phyloP scores from a whole-genome alignment of 2,113 vertebrate species.

The Cyrtonyx montezumae region DNA sequence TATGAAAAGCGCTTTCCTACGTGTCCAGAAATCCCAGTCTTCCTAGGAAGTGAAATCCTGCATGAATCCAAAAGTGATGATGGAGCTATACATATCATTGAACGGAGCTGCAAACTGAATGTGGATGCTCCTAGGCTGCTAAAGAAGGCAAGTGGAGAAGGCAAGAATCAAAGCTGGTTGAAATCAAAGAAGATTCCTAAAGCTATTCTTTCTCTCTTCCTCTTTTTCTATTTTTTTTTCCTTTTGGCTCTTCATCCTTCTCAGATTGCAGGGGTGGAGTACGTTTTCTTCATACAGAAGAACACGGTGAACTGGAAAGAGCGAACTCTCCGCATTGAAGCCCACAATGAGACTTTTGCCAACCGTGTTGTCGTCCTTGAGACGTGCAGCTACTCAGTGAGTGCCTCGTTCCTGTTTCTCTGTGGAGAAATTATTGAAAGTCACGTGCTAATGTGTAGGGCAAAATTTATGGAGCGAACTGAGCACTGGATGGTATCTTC shows the following conservation, averaged over 20 bases:
- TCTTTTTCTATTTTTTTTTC: background rate
- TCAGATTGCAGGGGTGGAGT: constrained; percentile 86
- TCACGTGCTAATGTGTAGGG: rapidly evolving
- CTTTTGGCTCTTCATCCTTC: background rate
- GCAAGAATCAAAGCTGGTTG: background rate
- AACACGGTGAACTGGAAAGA: constrained; percentile 85
- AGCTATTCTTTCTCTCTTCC: background rate
- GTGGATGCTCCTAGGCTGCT: constrained; percentile 86
- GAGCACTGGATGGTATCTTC: rapidly evolving
- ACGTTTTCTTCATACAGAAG: constrained; percentile 85
- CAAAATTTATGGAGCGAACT: background rate
- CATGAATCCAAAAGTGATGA: constrained; percentile 78
- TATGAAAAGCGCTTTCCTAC: constrained; percentile 87
- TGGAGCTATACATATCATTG: constrained; percentile 78
- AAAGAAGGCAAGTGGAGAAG: constrained; percentile 77
- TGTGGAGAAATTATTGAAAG: background rate
- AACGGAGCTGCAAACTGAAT: constrained; percentile 83
- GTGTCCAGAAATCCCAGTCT: constrained; percentile 84
- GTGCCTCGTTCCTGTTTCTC: background rate
- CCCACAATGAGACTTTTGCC: constrained; percentile 85
- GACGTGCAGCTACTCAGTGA: constrained; percentile 83
- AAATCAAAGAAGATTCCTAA: background rate
- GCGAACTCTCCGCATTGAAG: constrained; percentile 82
- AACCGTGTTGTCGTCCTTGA: constrained; percentile 82
- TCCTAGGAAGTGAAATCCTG: constrained; percentile 84